Base-by-base conservation (phyloP, 2,888 invertebrate genomes). In the Hemicrepidius hirtus region DNA sequence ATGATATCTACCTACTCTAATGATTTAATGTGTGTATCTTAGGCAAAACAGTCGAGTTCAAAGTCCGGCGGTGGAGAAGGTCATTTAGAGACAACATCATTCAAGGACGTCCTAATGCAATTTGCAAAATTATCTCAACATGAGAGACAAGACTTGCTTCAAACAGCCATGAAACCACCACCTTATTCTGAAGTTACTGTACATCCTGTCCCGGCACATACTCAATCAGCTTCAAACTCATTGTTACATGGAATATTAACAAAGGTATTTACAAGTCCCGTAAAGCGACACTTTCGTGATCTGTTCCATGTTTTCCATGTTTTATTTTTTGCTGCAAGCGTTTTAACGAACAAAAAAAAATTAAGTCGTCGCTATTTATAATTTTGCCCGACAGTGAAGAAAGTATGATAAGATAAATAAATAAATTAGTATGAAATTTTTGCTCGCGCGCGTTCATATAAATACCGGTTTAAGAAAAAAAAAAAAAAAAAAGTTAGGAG, bases 121-220 rank as follows among this genome's bases (percentile, higher is more conserved):
- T 93, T 93, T 82, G 93, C 94, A 0, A 90, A 89, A 80, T 82
- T 91, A 77, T 90, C 89, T 50, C 74, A 91, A 88, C 84, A 88
- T 87, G 90, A 87, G 79, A 77, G 83, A 40, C 82, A 85, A 55
- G 86, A 85, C 75, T 75, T 86, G 6, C 80, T 86, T 20, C 84
- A 85, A 68, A 83, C 83, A 63, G 81, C 83, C 3, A 81, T 83
- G 37, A 85, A 89, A 65, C 90, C 90, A 1, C 90, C 92, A 6
- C 92, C 91, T 60, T 94, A 94, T 87, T 94, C 94, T 0, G 94
- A 94, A 86, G 94, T 94, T 55, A 94, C 94, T 1, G 88, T 94
- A 18, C 91, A 94, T 82, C 94, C 94, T 0, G 94, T 94, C 66
- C 87, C 88, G 37, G 80, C 84, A 10, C 68, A 67, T 13, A 80